phyloP scores from a whole-genome alignment of 64 coral and sea anemone genomes.

The Stichodactyla mertensii region DNA sequence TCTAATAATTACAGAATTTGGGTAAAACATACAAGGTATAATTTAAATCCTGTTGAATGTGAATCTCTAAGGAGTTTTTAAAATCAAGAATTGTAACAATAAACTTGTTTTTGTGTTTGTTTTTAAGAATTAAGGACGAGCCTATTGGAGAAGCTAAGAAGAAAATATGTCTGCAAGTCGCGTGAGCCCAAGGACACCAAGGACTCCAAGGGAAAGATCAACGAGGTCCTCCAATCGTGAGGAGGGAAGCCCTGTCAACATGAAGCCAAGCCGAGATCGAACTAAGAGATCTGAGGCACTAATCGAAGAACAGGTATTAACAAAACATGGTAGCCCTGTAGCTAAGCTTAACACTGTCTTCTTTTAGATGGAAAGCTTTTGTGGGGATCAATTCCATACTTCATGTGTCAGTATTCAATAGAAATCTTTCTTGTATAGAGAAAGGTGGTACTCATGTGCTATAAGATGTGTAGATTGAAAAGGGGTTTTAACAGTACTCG shows the following conservation, averaged over 20 bases:
- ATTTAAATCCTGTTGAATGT: neutral
- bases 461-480: no score
- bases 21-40: neutral
- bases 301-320: conserved; percentile 73
- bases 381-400: no score
- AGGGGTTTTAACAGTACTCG: no score
- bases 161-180: neutral
- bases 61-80: neutral
- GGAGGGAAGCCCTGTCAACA: conserved; percentile 5
- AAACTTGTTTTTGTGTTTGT: neutral
- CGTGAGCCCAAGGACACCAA: neutral
- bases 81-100: no score
- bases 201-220: neutral
- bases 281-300: conserved; percentile 68
- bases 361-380: no score
- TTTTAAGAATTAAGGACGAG: neutral
- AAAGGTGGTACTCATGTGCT: no score
- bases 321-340: no score
- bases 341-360: no score
- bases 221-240: neutral
- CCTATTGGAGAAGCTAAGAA: neutral
- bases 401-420: no score
- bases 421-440: no score
- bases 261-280: conserved; percentile 18
- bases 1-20: neutral